Conservation (phyloP, 2,113 vertebrate species). For the Rynchops niger region DNA sequence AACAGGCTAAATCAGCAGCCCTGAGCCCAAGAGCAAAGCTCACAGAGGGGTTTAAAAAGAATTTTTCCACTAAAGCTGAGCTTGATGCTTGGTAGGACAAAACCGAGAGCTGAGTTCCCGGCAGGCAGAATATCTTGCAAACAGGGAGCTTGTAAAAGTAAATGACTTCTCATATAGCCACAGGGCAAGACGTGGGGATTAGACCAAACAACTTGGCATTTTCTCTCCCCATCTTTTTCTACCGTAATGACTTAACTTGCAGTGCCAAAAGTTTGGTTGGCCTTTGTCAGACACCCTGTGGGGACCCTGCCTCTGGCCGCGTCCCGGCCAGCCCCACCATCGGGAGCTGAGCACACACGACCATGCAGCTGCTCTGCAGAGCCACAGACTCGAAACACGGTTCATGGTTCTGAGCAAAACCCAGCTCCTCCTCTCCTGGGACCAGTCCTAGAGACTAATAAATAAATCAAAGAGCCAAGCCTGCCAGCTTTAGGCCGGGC, state of each 20-base stretch:
- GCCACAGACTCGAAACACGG: not conserved
- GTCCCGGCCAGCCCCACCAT: not conserved
- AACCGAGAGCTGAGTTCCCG: rapidly evolving
- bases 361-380: rapidly evolving
- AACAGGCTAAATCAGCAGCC: not conserved
- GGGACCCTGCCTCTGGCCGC: not conserved
- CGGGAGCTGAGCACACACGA: not conserved
- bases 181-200: not conserved
- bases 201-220: not conserved
- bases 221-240: not conserved
- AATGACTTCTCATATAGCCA: not conserved
- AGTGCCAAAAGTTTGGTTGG: not conserved
- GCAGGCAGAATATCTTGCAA: not conserved
- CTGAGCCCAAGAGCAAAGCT: not conserved
- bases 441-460: not conserved
- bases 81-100: not conserved
- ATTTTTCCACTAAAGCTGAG: not conserved
- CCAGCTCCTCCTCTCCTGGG: not conserved
- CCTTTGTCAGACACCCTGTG: not conserved
- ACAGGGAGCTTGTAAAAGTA: not conserved
- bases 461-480: not conserved
- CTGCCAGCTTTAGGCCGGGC: not conserved
- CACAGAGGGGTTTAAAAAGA: not conserved
- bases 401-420: not conserved
- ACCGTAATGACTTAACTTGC: not conserved